Percentiles rank a stretch among this genome's conserved stretches.
Conservation (phyloP, 1,140 invertebrate species). For the Hypsibius dujardini region DNA sequence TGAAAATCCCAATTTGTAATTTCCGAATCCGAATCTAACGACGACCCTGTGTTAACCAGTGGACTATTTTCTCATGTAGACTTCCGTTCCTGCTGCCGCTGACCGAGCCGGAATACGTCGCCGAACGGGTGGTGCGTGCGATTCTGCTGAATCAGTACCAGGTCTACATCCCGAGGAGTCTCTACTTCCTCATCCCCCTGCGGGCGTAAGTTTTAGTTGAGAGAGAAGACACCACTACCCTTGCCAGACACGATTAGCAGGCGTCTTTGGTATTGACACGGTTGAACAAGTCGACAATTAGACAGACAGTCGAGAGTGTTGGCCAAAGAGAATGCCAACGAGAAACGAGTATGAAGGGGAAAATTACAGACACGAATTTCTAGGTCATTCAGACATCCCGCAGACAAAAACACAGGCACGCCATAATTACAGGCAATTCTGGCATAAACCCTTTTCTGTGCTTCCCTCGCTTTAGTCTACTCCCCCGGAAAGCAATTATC, state of each 20-base stretch:
- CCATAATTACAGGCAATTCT: too few relatives aligned
- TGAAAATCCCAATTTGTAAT: too few relatives aligned
- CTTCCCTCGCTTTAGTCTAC: conserved; percentile 20
- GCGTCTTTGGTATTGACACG: too few relatives aligned
- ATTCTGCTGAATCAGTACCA: conserved; percentile 41
- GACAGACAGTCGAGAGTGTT: too few relatives aligned
- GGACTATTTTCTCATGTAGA: conserved; percentile 23
- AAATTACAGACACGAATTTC: too few relatives aligned
- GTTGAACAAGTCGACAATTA: too few relatives aligned
- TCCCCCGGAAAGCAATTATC: conserved; percentile 21
- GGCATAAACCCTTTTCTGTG: conserved; percentile 15
- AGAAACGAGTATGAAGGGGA: too few relatives aligned
- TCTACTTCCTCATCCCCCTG: conserved; percentile 19
- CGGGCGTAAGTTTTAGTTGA: conserved; percentile 22
- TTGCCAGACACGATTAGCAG: too few relatives aligned
- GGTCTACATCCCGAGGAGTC: conserved; percentile 36
- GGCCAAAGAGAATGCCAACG: too few relatives aligned
- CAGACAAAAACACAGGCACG: too few relatives aligned
- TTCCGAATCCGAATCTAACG: background rate
- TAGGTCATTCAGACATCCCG: too few relatives aligned
- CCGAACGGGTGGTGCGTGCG: conserved; percentile 44
- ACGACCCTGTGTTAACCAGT: background rate
- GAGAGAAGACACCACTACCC: too few relatives aligned
- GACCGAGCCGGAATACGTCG: conserved; percentile 44
- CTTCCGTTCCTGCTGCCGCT: conserved; percentile 48